A percentile compares a stretch with the other conserved stretches of the same genome.
These are phyloP conservation scores for Urophycis tenuis DNA, from an alignment of 2,797 vertebrate genomes.

Conservation along the genomic window DNA sequence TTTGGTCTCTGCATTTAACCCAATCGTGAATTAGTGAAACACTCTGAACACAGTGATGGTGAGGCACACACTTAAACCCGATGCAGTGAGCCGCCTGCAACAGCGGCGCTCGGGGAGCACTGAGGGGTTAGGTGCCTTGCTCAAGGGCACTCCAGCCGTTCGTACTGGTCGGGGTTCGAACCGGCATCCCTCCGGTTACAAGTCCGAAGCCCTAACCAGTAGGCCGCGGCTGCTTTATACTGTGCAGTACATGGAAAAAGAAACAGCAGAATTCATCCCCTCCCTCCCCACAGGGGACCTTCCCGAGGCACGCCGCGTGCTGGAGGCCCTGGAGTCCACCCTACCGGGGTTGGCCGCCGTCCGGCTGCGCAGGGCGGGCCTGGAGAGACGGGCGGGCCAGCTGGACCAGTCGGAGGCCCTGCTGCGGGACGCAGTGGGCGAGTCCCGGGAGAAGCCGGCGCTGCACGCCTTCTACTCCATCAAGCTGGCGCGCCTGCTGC, in stretches of 20 bases:
- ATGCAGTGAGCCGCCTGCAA: too few species aligned
- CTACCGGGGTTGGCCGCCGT: slow-evolving; percentile 74
- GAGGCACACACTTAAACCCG: too few species aligned
- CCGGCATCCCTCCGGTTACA: too few species aligned
- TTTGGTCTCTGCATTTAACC: too few species aligned
- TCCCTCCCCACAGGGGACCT: slow-evolving; percentile 62
- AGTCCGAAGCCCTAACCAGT: too few species aligned
- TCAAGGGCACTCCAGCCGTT: too few species aligned
- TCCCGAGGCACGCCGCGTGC: slow-evolving; percentile 68
- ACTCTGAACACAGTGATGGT: too few species aligned
- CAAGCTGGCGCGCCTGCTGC: slow-evolving; percentile 75
- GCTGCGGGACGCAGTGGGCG: slow-evolving; percentile 69
- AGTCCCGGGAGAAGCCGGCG: slow-evolving; percentile 69
- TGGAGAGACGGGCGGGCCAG: slow-evolving; percentile 74
- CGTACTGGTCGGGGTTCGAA: too few species aligned
- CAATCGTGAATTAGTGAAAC: too few species aligned
- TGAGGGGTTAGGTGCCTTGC: too few species aligned
- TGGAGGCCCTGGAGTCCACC: slow-evolving; percentile 66
- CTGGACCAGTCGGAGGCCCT: slow-evolving; percentile 72
- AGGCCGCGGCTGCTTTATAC: too few species aligned
- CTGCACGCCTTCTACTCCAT: slow-evolving; percentile 80
- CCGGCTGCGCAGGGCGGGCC: slow-evolving; percentile 70
- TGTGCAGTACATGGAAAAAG: not conserved
- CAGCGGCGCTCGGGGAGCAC: too few species aligned
- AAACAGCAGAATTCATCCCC: not conserved